Percentiles rank a stretch among this genome's conserved stretches.
Evolutionary conservation across 2,797 vertebrate species (phyloP).

Genomic region (Tinamus major): DNA sequence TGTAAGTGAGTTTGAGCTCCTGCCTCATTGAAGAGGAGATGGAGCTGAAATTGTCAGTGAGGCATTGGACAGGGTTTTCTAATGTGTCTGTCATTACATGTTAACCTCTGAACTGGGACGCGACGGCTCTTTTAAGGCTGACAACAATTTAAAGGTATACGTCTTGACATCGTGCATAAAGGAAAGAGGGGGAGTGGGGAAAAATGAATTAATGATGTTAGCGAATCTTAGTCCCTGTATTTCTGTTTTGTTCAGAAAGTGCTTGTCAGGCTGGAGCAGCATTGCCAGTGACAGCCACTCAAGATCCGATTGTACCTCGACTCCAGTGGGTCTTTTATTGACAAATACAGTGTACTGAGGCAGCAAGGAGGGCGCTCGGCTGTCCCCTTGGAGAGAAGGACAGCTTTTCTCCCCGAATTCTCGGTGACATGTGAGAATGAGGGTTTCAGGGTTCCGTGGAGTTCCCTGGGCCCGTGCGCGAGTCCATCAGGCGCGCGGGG

Average conservation of each 20-base stretch:
- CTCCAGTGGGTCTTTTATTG: conserved; percentile 45
- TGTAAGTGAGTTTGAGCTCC: conserved; percentile 71
- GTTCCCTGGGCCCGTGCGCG: neutral
- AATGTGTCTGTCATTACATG: conserved; percentile 81
- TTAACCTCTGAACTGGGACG: conserved; percentile 73
- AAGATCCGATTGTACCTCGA: neutral
- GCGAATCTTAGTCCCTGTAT: conserved; percentile 82
- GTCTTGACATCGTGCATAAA: conserved; percentile 72
- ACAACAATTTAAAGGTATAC: conserved; percentile 69
- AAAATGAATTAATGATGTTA: conserved; percentile 84
- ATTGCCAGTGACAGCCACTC: conserved; percentile 70
- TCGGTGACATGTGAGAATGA: conserved; percentile 14
- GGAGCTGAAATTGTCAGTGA: conserved; percentile 69
- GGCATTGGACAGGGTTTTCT: conserved; percentile 71
- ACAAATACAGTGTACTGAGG: conserved; percentile 9
- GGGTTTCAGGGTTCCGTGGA: conserved; percentile 5
- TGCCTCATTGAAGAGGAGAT: conserved; percentile 70
- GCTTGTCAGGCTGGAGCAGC: conserved; percentile 66
- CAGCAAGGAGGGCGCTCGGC: neutral
- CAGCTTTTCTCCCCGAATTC: neutral
- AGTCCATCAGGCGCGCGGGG: neutral
- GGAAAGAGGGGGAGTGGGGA: conserved; percentile 71
- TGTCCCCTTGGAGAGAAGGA: neutral
- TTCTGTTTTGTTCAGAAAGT: conserved; percentile 63
- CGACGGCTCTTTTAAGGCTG: conserved; percentile 76